phyloP scores from a whole-genome alignment of 2,888 invertebrate genomes.

The Yponomeuta sedellus region DNA sequence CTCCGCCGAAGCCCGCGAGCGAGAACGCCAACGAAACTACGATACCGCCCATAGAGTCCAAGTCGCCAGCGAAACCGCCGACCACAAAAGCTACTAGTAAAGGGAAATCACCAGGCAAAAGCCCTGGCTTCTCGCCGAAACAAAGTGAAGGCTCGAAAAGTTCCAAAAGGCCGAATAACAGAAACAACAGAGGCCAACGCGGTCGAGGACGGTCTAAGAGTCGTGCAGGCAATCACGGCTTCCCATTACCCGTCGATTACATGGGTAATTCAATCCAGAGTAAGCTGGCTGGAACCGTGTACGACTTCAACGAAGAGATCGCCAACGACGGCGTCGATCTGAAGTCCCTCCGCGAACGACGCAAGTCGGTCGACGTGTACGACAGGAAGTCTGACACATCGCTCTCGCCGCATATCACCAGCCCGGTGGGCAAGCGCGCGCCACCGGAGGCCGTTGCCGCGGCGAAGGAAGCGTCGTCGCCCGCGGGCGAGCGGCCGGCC shows the following conservation, averaged over 20 bases:
- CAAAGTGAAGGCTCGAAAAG: slow-evolving; percentile 41
- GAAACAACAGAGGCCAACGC: slow-evolving; percentile 62
- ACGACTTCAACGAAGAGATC: slow-evolving; percentile 91
- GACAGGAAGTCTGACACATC: slow-evolving; percentile 75
- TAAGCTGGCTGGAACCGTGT: slow-evolving; percentile 90
- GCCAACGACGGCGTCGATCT: slow-evolving; percentile 82
- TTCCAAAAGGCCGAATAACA: slow-evolving; percentile 36
- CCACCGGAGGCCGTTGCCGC: slow-evolving; percentile 53
- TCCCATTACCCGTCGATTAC: slow-evolving; percentile 53
- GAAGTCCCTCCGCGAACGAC: slow-evolving; percentile 85
- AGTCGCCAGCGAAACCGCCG: slow-evolving; percentile 61
- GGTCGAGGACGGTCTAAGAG: slow-evolving; percentile 55
- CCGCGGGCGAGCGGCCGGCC: slow-evolving; percentile 37
- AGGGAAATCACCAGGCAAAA: slow-evolving; percentile 82
- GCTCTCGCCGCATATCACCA: slow-evolving; percentile 74
- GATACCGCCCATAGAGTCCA: slow-evolving; percentile 36
- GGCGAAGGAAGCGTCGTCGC: slow-evolving; percentile 60
- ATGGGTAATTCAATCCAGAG: slow-evolving; percentile 79
- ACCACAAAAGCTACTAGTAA: slow-evolving; percentile 72
- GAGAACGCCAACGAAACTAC: background rate
- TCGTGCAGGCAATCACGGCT: too few species aligned
- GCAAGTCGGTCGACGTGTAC: slow-evolving; percentile 76
- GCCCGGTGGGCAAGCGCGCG: slow-evolving; percentile 61
- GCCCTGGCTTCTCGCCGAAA: slow-evolving; percentile 81
- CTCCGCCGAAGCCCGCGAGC: slow-evolving; percentile 1